Base-by-base conservation (phyloP, 2,113 vertebrate genomes). In the Hydrolagus affinis region DNA sequence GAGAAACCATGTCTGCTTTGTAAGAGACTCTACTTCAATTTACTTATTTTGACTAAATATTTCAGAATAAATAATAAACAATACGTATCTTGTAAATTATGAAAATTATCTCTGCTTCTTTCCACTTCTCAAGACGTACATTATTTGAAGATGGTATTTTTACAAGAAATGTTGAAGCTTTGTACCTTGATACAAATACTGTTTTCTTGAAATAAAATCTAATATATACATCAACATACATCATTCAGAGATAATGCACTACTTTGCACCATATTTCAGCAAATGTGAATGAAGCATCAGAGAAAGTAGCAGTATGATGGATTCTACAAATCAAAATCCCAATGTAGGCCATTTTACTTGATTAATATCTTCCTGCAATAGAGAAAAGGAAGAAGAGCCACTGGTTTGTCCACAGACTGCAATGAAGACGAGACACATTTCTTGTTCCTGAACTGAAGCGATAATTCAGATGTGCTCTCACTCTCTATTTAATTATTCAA, bases 281-380 rank as follows among this genome's bases (percentile, higher is more conserved):
- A 11, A 60, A 10, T 59, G 98, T 98, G 95, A 96, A 94, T 94
- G 92, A 95, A 95, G 96, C 95, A 95, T 94, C 94, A 92, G 94
- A 94, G 93, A 96, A 94, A 94, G 44, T 98, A 96, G 98, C 96
- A 98, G 94, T 90, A 96, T 98, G 96, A 98, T 97, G 97, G 97
- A 98, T 97, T 97, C 96, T 95, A 96, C 96, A 98, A 97, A 96
- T 97, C 96, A 98, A 96, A 98, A 95, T 96, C 97, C 96, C 98
- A 98, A 98, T 98, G 98, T 98, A 96, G 96, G 96, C 96, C 96
- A 97, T 98, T 98, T 98, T 95, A 96, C 94, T 95, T 96, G 96
- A 98, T 98, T 96, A 96, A 98, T 98, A 99, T 98, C 96, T 96
- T 94, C 90, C 95, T 95, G 96, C 96, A 96, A 98, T 98, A 97